Evolutionary conservation across 2,888 invertebrate species (phyloP).

Genomic region (Latrodectus hesperus): DNA sequence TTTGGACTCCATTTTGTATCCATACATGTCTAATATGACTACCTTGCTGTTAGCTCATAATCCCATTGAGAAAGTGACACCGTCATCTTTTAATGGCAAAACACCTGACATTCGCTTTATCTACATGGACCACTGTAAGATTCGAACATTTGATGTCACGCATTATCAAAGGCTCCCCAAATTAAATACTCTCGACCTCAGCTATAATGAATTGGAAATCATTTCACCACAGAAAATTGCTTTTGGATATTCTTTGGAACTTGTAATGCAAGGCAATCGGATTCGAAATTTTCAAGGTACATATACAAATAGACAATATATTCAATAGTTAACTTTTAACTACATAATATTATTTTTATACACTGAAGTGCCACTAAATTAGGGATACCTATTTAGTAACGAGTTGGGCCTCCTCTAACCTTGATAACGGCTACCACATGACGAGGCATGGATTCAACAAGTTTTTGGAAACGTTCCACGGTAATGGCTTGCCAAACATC

Average conservation of each 20-base stretch:
- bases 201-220: slow-evolving; percentile 31
- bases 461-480: too few relatives aligned
- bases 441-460: too few relatives aligned
- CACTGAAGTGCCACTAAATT: too few relatives aligned
- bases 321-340: neutral
- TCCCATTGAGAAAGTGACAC: slow-evolving; percentile 13
- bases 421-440: too few relatives aligned
- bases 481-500: too few relatives aligned
- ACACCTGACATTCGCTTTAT: slow-evolving; percentile 26
- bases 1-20: slow-evolving; percentile 30
- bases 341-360: neutral
- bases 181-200: slow-evolving; percentile 33
- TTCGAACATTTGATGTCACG: slow-evolving; percentile 11
- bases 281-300: slow-evolving; percentile 47
- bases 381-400: too few relatives aligned
- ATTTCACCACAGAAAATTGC: slow-evolving; percentile 30
- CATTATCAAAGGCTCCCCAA: slow-evolving; percentile 11
- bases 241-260: slow-evolving; percentile 34
- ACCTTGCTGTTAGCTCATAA: slow-evolving; percentile 45
- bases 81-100: slow-evolving; percentile 39
- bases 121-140: slow-evolving; percentile 54
- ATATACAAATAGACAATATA: neutral
- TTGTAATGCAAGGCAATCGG: slow-evolving; percentile 43
- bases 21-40: slow-evolving; percentile 24
- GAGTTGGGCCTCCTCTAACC: too few relatives aligned